phyloP scores from a whole-genome alignment of 2,113 vertebrate genomes.

The Todiramphus saurophagus region DNA sequence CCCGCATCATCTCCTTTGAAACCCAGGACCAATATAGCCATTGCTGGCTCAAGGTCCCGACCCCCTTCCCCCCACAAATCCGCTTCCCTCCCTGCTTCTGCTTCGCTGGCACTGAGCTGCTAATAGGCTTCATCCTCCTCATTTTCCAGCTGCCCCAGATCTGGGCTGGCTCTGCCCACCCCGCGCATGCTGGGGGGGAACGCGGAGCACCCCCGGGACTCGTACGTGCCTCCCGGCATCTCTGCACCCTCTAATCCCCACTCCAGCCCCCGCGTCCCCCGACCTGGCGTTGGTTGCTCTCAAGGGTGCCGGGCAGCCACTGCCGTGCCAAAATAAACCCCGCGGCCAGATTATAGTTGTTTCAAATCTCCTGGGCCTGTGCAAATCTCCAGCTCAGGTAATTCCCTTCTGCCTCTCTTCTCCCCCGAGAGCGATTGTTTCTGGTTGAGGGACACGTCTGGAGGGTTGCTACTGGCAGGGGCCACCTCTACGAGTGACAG shows the following conservation, averaged over 20 bases:
- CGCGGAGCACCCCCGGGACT: background rate
- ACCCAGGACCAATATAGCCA: background rate
- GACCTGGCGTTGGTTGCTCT: background rate
- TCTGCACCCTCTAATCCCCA: slow-evolving; percentile 46
- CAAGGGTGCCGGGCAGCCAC: background rate
- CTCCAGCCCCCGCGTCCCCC: background rate
- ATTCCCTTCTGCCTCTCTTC: slow-evolving; percentile 58
- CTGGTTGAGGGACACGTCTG: accelerated
- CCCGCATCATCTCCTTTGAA: background rate
- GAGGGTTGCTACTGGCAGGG: background rate
- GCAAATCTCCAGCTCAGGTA: slow-evolving; percentile 14
- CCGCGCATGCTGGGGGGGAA: accelerated
- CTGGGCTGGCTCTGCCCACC: background rate
- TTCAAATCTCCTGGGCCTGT: slow-evolving; percentile 30
- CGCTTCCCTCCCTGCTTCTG: slow-evolving; percentile 43
- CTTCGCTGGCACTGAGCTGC: slow-evolving; percentile 58
- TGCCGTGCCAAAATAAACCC: slow-evolving; percentile 15
- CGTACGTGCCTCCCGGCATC: slow-evolving; percentile 59
- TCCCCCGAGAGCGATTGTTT: background rate
- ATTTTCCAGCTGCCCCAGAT: slow-evolving; percentile 63
- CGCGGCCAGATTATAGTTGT: slow-evolving; percentile 16
- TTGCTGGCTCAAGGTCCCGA: background rate
- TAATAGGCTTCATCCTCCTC: slow-evolving; percentile 65
- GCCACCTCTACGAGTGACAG: background rate
- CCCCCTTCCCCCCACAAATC: slow-evolving; percentile 41